Conservation (phyloP, 2,888 invertebrate genomes). For the Brachylomia viminalis region DNA sequence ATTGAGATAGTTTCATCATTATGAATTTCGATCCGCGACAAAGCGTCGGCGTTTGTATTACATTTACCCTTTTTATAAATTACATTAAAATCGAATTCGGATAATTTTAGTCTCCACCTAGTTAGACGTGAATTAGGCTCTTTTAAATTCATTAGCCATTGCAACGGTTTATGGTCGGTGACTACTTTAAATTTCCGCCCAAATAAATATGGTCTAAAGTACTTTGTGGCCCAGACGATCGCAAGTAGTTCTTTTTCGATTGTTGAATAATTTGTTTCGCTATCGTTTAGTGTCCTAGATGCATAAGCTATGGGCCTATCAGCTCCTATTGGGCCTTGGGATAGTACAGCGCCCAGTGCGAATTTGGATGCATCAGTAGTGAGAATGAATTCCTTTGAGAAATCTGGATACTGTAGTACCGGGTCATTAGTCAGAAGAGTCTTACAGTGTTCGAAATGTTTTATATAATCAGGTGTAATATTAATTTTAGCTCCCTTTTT, state of each 20-base stretch:
- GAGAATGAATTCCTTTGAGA: slow-evolving; percentile 3
- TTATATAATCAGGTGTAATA: slow-evolving; percentile 3
- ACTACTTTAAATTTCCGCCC: too few species aligned
- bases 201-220: too few species aligned
- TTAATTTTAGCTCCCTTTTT: neutral
- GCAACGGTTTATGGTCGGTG: too few species aligned
- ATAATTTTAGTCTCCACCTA: too few species aligned
- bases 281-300: neutral
- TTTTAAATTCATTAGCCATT: too few species aligned
- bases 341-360: neutral
- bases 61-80: too few species aligned
- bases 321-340: neutral
- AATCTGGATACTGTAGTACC: neutral
- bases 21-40: neutral
- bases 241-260: too few species aligned
- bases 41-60: too few species aligned
- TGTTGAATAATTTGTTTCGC: too few species aligned
- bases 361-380: slow-evolving; percentile 3
- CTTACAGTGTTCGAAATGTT: neutral
- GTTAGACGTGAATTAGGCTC: too few species aligned
- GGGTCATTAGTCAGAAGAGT: neutral
- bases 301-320: slow-evolving; percentile 3
- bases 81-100: too few species aligned
- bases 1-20: slow-evolving; percentile 3
- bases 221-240: too few species aligned